Percentiles rank a stretch among this genome's conserved stretches.
phyloP scores from a whole-genome alignment of 2,113 vertebrate genomes.

The Actenoides lindsayi region DNA sequence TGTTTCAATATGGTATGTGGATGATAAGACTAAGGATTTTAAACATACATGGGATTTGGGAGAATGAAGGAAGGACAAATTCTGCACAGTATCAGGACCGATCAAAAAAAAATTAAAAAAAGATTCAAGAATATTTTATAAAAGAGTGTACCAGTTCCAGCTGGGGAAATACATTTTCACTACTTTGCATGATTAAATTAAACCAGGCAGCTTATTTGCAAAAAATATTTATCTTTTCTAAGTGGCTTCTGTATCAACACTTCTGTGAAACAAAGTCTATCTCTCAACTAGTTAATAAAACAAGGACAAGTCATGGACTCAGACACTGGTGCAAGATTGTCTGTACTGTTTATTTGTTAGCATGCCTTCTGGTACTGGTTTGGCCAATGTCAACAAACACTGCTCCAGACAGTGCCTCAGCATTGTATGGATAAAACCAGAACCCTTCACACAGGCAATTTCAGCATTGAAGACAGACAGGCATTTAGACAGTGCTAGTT shows the following conservation, averaged over 20 bases:
- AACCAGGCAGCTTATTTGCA: background rate
- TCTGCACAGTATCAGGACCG: background rate
- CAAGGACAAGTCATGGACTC: background rate
- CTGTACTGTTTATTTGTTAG: background rate
- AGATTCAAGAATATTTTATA: background rate
- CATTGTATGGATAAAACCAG: background rate
- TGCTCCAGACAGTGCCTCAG: background rate
- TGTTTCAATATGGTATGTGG: background rate
- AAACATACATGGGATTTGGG: background rate
- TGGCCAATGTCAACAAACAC: background rate
- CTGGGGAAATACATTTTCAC: background rate
- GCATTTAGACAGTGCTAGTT: background rate
- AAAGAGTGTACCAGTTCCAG: background rate
- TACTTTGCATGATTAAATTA: background rate
- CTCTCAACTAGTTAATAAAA: background rate
- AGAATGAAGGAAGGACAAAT: background rate
- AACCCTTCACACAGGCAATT: background rate
- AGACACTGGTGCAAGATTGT: background rate
- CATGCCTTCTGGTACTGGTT: background rate
- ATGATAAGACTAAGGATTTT: slow-evolving; percentile 22
- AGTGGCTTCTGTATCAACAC: background rate
- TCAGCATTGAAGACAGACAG: background rate
- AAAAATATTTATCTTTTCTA: background rate
- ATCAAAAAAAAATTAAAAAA: background rate
- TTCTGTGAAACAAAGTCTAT: background rate